A percentile compares a stretch with the other conserved stretches of the same genome.
Conservation (phyloP, 2,888 invertebrate species). For the Sussaba pulchella region DNA sequence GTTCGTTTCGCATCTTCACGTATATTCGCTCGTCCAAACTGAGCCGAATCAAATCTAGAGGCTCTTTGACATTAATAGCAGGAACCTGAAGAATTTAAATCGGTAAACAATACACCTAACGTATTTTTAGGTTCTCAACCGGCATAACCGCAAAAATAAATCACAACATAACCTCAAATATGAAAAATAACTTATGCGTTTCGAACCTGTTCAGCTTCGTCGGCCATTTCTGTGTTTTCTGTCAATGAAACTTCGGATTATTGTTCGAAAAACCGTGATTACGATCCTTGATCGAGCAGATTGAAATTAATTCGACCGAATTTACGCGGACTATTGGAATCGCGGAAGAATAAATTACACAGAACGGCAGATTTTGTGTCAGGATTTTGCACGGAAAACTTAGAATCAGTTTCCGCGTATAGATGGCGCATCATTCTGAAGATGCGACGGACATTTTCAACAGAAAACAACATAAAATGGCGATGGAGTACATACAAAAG, state of each 20-base stretch:
- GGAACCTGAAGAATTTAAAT: slow-evolving; percentile 87
- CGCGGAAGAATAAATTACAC: too few species aligned
- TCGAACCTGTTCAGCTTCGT: slow-evolving; percentile 80
- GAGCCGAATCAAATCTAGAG: slow-evolving; percentile 97
- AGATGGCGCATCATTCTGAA: too few species aligned
- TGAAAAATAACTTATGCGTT: not conserved
- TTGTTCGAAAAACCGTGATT: not conserved
- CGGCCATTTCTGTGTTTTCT: slow-evolving; percentile 76
- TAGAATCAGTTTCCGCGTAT: too few species aligned
- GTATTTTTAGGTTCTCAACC: slow-evolving; percentile 41
- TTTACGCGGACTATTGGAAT: too few species aligned
- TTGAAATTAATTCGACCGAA: not conserved
- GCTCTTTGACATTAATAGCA: slow-evolving; percentile 98
- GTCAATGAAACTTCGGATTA: not conserved
- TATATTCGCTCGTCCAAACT: slow-evolving; percentile 99
- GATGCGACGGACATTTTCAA: too few species aligned
- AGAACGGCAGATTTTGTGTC: too few species aligned
- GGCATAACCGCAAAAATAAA: slow-evolving; percentile 8
- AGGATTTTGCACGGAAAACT: too few species aligned
- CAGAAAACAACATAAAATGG: too few species aligned
- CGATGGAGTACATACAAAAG: too few species aligned
- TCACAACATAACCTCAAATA: slow-evolving; percentile 9
- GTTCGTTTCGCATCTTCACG: slow-evolving; percentile 99
- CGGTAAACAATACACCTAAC: slow-evolving; percentile 14
- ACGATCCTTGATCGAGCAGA: not conserved